Evolutionary conservation across 2,888 invertebrate genomes (phyloP).

Genomic region (Escarpia spicata): DNA sequence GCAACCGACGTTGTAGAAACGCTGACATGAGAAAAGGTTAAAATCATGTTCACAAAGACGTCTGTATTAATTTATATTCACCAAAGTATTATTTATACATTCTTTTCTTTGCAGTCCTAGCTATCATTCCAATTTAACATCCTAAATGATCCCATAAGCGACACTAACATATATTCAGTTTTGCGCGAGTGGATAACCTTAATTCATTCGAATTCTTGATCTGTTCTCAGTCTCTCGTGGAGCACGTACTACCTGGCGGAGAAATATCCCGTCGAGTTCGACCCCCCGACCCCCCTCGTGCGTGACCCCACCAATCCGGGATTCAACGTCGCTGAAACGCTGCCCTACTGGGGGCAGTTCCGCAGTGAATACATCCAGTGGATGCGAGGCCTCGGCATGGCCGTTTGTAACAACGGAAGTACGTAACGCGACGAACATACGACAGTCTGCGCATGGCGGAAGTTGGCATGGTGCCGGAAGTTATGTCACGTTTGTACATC

Average conservation of each 20-base stretch:
- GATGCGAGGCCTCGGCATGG: conserved; percentile 37
- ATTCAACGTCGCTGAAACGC: conserved; percentile 42
- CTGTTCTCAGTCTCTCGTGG: conserved; percentile 41
- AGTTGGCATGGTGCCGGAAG: background rate
- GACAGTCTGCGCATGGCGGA: background rate
- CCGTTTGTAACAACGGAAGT: background rate
- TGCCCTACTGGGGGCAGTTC: conserved; percentile 48
- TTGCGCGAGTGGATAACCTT: background rate
- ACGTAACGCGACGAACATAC: background rate
- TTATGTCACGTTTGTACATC: background rate
- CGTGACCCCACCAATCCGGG: conserved; percentile 47
- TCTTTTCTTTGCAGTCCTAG: too few relatives aligned
- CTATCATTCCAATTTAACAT: too few relatives aligned
- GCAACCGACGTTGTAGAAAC: too few relatives aligned
- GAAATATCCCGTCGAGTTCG: conserved; percentile 43
- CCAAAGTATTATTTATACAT: too few relatives aligned
- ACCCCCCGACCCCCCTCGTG: conserved; percentile 46
- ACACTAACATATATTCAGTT: too few relatives aligned
- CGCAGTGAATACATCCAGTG: conserved; percentile 40
- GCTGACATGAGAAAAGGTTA: too few relatives aligned
- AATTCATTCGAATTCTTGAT: background rate
- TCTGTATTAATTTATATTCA: too few relatives aligned
- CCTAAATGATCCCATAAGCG: too few relatives aligned
- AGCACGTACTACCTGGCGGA: conserved; percentile 40
- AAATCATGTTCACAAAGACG: too few relatives aligned